These are phyloP conservation scores for Pachydiplax longipennis DNA, from an alignment of 2,888 invertebrate species.

Conservation along the genomic window DNA sequence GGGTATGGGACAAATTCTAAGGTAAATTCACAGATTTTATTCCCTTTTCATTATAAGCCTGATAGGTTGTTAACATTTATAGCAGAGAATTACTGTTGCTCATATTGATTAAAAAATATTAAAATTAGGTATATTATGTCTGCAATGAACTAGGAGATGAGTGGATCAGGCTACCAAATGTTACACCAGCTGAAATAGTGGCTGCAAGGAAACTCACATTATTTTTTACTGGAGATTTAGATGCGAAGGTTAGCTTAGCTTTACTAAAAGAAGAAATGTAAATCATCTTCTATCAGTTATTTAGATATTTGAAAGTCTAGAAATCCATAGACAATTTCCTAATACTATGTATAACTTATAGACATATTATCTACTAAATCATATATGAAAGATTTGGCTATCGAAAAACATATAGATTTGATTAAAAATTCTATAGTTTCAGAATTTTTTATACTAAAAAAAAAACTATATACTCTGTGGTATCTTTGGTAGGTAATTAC, in stretches of 20 bases:
- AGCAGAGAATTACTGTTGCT: no score
- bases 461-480: neutral
- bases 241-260: constrained; percentile 66
- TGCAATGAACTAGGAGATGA: constrained; percentile 78
- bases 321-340: neutral
- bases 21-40: neutral
- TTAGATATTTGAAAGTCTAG: no score
- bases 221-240: constrained; percentile 81
- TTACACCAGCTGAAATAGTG: constrained; percentile 79
- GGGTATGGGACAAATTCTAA: neutral
- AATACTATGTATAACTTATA: no score
- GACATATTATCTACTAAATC: no score
- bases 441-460: no score
- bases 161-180: constrained; percentile 82
- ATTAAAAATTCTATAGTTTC: no score
- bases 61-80: neutral
- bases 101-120: neutral
- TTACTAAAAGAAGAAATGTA: neutral
- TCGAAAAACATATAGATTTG: no score
- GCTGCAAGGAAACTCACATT: constrained; percentile 75
- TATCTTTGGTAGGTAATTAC: constrained; percentile 64
- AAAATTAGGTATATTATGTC: constrained; percentile 76
- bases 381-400: no score
- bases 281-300: neutral
- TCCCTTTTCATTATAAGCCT: neutral